Conservation (phyloP, 2,113 vertebrate species). For the Notechis scutatus region DNA sequence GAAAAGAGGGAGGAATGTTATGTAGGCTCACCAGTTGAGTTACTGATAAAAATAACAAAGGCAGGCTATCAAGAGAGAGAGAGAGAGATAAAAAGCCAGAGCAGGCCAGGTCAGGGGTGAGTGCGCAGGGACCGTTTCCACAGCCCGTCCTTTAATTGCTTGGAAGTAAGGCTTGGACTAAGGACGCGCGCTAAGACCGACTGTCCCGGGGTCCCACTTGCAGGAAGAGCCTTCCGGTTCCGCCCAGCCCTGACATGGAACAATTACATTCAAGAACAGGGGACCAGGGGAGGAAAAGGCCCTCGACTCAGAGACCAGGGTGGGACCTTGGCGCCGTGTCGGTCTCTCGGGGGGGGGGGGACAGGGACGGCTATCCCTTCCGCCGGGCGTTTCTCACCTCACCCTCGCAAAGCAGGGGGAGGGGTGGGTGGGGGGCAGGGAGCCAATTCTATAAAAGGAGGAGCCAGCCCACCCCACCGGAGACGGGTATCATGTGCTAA, state of each 20-base stretch:
- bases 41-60: not conserved
- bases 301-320: not conserved
- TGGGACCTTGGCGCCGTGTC: conserved; percentile 30
- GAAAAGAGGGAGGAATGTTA: not conserved
- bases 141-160: conserved; percentile 73
- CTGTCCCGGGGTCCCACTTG: conserved; percentile 69
- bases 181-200: conserved; percentile 71
- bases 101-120: conserved; percentile 70
- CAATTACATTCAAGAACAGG: conserved; percentile 73
- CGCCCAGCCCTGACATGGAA: conserved; percentile 55
- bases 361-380: conserved; percentile 15
- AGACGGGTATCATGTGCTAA: not conserved
- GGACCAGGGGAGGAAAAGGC: not conserved
- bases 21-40: no score
- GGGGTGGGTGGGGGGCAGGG: not conserved
- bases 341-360: conserved; percentile 15
- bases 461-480: no score
- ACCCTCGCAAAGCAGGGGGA: conserved; percentile 41
- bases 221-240: conserved; percentile 58
- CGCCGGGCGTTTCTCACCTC: conserved; percentile 39
- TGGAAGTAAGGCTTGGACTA: conserved; percentile 81
- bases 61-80: not conserved
- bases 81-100: conserved; percentile 33
- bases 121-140: conserved; percentile 77
- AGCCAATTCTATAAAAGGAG: not conserved